These are phyloP conservation scores for Macrotrachela quadricornifera DNA, from an alignment of 1,140 invertebrate species.

Conservation along the genomic window DNA sequence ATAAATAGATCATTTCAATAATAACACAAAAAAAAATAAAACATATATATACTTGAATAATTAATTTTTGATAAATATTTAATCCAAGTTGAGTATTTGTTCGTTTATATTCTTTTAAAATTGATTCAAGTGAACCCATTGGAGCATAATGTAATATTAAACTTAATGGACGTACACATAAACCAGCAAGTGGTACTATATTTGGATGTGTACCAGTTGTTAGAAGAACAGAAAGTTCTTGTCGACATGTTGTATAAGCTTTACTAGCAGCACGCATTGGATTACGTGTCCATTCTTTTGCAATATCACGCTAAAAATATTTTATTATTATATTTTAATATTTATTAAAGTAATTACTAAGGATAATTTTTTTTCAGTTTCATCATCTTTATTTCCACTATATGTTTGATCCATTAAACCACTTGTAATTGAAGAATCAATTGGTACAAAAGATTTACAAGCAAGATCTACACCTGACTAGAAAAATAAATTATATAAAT, in stretches of 20 bases:
- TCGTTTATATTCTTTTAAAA: neutral
- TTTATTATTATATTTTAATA: too few relatives aligned
- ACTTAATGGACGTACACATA: slow-evolving; percentile 2
- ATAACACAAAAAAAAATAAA: neutral
- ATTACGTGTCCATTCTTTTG: neutral
- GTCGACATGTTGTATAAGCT: slow-evolving; percentile 2
- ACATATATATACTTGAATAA: neutral
- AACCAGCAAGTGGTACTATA: slow-evolving; percentile 1
- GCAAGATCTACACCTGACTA: too few relatives aligned
- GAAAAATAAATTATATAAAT: too few relatives aligned
- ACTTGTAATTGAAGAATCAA: too few relatives aligned
- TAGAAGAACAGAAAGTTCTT: slow-evolving; percentile 4
- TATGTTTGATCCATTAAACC: too few relatives aligned
- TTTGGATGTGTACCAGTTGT: neutral
- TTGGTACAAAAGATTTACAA: too few relatives aligned
- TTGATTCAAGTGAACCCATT: slow-evolving; percentile 2
- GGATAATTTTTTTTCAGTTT: too few relatives aligned
- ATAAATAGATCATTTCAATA: slow-evolving; percentile 12
- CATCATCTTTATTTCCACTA: too few relatives aligned
- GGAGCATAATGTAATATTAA: slow-evolving; percentile 8
- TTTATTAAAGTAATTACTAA: too few relatives aligned
- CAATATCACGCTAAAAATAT: too few relatives aligned
- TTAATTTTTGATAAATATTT: neutral
- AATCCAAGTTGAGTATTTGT: neutral
- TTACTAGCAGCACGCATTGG: slow-evolving; percentile 1